Conservation (phyloP, 2,888 invertebrate species). For the Pristionchus fissidentatus region DNA sequence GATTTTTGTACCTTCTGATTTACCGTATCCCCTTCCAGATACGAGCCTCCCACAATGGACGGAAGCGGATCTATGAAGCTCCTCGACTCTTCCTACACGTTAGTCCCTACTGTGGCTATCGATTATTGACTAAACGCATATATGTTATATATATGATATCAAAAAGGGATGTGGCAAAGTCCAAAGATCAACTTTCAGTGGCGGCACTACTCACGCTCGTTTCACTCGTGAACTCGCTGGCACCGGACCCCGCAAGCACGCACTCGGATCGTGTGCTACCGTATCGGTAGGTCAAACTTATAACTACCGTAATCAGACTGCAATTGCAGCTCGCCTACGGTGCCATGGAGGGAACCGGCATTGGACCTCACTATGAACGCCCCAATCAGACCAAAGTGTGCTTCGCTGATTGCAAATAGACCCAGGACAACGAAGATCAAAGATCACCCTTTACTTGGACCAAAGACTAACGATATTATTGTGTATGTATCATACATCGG, state of each 20-base stretch:
- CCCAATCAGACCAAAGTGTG: conserved; percentile 40
- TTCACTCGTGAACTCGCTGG: conserved; percentile 9
- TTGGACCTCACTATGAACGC: conserved; percentile 35
- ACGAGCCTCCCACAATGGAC: conserved; percentile 39
- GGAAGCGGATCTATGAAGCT: background rate
- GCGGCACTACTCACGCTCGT: conserved; percentile 32
- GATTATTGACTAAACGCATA: too few relatives aligned
- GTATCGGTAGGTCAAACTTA: conserved; percentile 18
- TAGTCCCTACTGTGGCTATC: too few relatives aligned
- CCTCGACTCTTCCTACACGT: conserved; percentile 26
- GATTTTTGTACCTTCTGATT: background rate
- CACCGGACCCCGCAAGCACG: conserved; percentile 37
- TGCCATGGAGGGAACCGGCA: conserved; percentile 1
- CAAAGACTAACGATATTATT: conserved; percentile 35
- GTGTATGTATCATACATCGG: background rate
- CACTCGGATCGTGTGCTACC: conserved; percentile 27
- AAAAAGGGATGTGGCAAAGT: too few relatives aligned
- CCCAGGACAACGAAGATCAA: background rate
- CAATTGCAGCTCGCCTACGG: conserved; percentile 19
- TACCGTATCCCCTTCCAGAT: background rate
- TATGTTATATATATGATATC: too few relatives aligned
- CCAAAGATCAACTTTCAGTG: background rate
- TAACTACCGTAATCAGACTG: background rate
- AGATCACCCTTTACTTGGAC: background rate
- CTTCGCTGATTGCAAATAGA: conserved; percentile 34